A percentile compares a stretch with the other conserved stretches of the same genome.
These are phyloP conservation scores for Columbina picui DNA, from an alignment of 2,113 vertebrate species.

Conservation along the genomic window DNA sequence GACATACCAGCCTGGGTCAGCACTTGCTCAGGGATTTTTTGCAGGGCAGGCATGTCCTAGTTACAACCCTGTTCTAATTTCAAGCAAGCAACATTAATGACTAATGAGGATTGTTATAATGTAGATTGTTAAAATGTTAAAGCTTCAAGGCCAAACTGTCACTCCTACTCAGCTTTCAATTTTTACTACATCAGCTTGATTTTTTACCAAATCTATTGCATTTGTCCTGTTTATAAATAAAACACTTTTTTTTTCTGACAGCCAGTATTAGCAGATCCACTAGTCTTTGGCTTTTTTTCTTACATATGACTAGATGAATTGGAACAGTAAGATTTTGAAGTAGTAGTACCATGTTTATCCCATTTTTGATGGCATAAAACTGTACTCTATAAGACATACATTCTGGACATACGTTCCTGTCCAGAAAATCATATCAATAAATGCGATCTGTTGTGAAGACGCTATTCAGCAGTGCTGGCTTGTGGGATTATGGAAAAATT, in stretches of 20 bases:
- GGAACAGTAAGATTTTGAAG: not conserved
- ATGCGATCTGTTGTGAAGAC: not conserved
- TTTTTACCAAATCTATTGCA: not conserved
- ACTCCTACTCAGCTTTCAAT: not conserved
- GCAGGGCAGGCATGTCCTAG: no score
- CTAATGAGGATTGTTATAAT: not conserved
- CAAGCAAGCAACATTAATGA: not conserved
- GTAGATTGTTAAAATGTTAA: not conserved
- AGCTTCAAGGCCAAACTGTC: not conserved
- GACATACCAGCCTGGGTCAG: not conserved
- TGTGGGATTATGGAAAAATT: not conserved
- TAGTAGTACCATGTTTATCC: not conserved
- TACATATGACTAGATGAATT: not conserved
- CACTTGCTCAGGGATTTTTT: not conserved
- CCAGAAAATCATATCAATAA: not conserved
- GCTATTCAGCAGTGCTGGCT: not conserved
- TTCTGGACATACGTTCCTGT: not conserved
- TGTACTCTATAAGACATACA: not conserved
- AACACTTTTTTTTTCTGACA: not conserved
- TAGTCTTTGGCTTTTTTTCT: not conserved
- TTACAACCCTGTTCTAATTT: not conserved
- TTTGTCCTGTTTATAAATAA: not conserved
- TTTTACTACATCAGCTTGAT: not conserved
- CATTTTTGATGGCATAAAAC: not conserved
- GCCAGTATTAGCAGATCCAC: not conserved